Conservation (phyloP, 2,113 vertebrate species). For the Gorsachius goisagi region DNA sequence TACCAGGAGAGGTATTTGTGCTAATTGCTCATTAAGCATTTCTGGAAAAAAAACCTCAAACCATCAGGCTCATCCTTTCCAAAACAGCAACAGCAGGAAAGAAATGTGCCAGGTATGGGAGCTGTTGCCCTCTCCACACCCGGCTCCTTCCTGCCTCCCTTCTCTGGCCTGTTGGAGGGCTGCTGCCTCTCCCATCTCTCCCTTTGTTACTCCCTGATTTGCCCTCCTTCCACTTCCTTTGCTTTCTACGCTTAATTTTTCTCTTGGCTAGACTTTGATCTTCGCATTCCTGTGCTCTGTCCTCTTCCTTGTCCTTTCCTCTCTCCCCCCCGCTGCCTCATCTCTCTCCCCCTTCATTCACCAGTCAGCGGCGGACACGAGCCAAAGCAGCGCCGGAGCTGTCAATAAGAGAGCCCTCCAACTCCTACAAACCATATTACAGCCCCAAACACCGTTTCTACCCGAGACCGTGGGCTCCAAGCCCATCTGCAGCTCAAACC, state of each 20-base stretch:
- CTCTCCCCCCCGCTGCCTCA: neutral
- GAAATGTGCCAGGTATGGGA: neutral
- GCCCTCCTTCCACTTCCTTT: neutral
- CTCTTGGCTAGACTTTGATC: neutral
- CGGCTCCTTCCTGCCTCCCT: neutral
- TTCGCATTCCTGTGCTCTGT: neutral
- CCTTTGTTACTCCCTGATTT: neutral
- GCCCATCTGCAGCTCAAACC: neutral
- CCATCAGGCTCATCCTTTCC: neutral
- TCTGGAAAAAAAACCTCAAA: neutral
- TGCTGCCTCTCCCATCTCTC: neutral
- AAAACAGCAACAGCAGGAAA: neutral
- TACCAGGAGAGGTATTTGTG: neutral
- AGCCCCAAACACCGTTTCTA: neutral
- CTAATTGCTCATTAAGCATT: slow-evolving; percentile 9
- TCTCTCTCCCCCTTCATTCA: neutral
- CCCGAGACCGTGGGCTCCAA: neutral
- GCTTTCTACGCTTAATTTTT: neutral
- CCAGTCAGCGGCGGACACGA: neutral
- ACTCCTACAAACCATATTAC: neutral
- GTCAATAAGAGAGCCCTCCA: neutral
- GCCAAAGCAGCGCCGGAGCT: neutral
- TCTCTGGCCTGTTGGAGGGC: neutral
- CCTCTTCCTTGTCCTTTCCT: neutral
- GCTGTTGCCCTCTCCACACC: neutral